phyloP scores from a whole-genome alignment of 2,797 vertebrate genomes.

The Phoxinus dragarum region DNA sequence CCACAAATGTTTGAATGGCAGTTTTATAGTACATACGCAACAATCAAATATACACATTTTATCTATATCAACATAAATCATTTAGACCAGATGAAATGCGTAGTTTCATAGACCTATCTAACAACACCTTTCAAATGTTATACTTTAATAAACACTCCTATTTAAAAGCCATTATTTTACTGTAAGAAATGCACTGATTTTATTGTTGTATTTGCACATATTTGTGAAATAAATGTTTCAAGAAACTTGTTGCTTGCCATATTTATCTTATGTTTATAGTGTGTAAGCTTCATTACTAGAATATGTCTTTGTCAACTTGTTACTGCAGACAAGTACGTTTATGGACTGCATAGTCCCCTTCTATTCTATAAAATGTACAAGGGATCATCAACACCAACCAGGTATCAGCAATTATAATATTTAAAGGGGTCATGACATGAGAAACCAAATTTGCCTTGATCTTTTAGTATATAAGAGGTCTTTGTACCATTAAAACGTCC shows the following conservation, averaged over 20 bases:
- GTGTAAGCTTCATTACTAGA: not conserved
- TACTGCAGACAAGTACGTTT: not conserved
- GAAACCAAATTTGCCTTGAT: too few relatives aligned
- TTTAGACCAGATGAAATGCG: not conserved
- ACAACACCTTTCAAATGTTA: not conserved
- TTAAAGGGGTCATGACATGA: too few relatives aligned
- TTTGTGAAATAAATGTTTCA: conserved; percentile 12
- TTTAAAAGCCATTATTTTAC: not conserved
- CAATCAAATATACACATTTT: not conserved
- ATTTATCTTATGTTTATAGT: not conserved
- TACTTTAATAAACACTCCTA: conserved; percentile 1
- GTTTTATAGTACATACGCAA: not conserved
- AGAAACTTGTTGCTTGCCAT: not conserved
- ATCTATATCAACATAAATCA: not conserved
- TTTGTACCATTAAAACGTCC: too few relatives aligned
- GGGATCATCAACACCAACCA: not conserved
- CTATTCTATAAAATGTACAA: not conserved
- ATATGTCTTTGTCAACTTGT: not conserved
- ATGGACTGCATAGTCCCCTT: not conserved
- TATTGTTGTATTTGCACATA: not conserved
- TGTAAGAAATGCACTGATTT: not conserved
- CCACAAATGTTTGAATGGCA: not conserved
- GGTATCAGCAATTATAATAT: not conserved
- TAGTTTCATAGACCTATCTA: not conserved
- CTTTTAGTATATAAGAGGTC: too few relatives aligned